phyloP scores from a whole-genome alignment of 2,113 vertebrate genomes.

The Menidia beryllina region DNA sequence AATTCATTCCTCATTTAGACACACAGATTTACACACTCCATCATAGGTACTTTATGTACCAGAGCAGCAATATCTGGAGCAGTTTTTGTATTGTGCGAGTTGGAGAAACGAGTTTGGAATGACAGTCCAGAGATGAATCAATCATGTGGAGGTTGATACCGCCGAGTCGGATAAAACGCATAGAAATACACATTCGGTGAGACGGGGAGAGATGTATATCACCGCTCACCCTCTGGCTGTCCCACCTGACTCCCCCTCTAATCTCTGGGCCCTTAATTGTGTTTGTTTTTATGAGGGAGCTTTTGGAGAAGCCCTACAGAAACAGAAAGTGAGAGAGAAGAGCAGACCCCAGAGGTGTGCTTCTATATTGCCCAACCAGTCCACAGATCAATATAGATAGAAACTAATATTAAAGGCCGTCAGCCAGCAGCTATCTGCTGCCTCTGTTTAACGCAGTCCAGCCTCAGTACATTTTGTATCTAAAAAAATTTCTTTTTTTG shows the following conservation, averaged over 20 bases:
- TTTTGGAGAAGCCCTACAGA: constrained; percentile 20
- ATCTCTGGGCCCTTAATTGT: constrained; percentile 51
- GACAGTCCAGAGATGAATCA: constrained; percentile 18
- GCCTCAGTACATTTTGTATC: not conserved
- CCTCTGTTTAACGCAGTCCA: constrained; percentile 7
- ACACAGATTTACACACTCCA: not conserved
- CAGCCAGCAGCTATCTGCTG: constrained; percentile 33
- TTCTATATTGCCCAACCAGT: constrained; percentile 44
- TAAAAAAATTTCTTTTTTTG: not conserved
- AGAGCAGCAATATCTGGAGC: constrained; percentile 22
- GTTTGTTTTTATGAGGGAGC: constrained; percentile 55
- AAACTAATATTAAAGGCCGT: constrained; percentile 35
- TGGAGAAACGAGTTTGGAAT: constrained; percentile 4
- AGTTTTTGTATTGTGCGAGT: not conserved
- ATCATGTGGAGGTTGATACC: constrained; percentile 30
- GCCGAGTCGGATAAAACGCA: constrained; percentile 28
- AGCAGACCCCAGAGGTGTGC: constrained; percentile 32
- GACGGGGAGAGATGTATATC: constrained; percentile 8
- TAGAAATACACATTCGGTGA: constrained; percentile 4
- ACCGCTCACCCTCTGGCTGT: constrained; percentile 11
- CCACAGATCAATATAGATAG: constrained; percentile 57
- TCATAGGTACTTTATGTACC: not conserved
- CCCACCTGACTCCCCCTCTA: constrained; percentile 22
- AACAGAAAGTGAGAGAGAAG: constrained; percentile 8
- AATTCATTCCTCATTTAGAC: constrained; percentile 13